These are phyloP conservation scores for Drosophila monieri DNA, from an alignment of 2,888 invertebrate species.

Conservation along the genomic window DNA sequence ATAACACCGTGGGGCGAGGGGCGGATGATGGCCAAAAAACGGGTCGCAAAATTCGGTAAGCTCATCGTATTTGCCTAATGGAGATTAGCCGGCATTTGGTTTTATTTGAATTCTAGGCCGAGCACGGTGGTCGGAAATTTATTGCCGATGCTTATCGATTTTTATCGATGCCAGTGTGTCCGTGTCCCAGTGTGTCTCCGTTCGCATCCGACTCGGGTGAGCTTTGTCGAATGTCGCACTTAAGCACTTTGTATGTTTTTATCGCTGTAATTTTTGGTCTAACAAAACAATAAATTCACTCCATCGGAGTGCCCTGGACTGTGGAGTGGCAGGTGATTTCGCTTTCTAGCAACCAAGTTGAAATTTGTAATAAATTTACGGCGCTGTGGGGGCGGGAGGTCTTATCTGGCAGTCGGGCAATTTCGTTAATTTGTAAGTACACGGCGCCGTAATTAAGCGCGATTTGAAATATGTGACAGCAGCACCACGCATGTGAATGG, in stretches of 20 bases:
- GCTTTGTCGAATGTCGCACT: slow-evolving; percentile 34
- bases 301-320: background rate
- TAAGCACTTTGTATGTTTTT: slow-evolving; percentile 47
- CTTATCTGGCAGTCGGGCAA: slow-evolving; percentile 30
- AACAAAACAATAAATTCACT: slow-evolving; percentile 50
- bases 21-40: slow-evolving; percentile 13
- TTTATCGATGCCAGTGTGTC: slow-evolving; percentile 42
- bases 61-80: slow-evolving; percentile 55
- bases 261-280: slow-evolving; percentile 48
- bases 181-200: slow-evolving; percentile 12
- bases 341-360: slow-evolving; percentile 20
- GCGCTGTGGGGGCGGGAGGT: background rate
- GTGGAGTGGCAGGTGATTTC: slow-evolving; percentile 32
- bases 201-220: background rate
- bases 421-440: slow-evolving; percentile 72
- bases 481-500: slow-evolving; percentile 54
- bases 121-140: slow-evolving; percentile 43
- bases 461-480: slow-evolving; percentile 70
- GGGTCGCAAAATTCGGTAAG: slow-evolving; percentile 44
- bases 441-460: slow-evolving; percentile 64
- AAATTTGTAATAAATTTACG: slow-evolving; percentile 42
- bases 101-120: slow-evolving; percentile 49
- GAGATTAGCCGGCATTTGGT: slow-evolving; percentile 55
- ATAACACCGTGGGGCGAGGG: slow-evolving; percentile 1
- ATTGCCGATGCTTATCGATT: slow-evolving; percentile 55